Conservation (phyloP, 2,113 vertebrate species). For the Notiomystis cincta region DNA sequence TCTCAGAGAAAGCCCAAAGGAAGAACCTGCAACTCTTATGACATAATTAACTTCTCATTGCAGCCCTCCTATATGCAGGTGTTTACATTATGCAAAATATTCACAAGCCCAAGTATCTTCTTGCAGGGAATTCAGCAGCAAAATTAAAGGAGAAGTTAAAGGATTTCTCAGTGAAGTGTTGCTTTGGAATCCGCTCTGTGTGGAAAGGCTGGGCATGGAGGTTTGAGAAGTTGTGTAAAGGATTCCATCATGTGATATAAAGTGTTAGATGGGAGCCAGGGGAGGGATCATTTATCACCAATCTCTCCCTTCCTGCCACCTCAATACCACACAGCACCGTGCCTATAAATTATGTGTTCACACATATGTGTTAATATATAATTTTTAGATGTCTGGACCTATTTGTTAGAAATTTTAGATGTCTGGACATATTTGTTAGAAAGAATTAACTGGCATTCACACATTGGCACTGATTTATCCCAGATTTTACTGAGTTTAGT, state of each 20-base stretch:
- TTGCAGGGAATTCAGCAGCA: background rate
- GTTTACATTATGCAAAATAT: background rate
- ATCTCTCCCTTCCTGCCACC: background rate
- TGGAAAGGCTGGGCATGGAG: background rate
- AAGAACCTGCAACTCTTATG: background rate
- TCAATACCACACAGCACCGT: background rate
- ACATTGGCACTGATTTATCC: background rate
- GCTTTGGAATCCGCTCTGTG: background rate
- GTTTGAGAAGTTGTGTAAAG: background rate
- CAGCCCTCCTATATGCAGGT: background rate
- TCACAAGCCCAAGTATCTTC: background rate
- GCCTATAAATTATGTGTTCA: fast-evolving
- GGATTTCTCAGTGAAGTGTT: background rate
- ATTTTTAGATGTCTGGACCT: too few relatives aligned
- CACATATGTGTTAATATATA: background rate
- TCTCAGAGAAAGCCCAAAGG: background rate
- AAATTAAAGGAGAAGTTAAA: background rate
- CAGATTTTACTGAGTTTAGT: background rate
- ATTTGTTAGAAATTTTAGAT: too few relatives aligned
- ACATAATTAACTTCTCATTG: background rate
- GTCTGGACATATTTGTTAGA: too few relatives aligned
- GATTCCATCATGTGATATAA: fast-evolving
- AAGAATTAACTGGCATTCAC: background rate
- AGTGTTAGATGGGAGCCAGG: background rate
- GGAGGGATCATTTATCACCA: background rate